Percentiles rank a stretch among this genome's conserved stretches.
phyloP scores from a whole-genome alignment of 2,888 invertebrate genomes.

The Myopa testacea region DNA sequence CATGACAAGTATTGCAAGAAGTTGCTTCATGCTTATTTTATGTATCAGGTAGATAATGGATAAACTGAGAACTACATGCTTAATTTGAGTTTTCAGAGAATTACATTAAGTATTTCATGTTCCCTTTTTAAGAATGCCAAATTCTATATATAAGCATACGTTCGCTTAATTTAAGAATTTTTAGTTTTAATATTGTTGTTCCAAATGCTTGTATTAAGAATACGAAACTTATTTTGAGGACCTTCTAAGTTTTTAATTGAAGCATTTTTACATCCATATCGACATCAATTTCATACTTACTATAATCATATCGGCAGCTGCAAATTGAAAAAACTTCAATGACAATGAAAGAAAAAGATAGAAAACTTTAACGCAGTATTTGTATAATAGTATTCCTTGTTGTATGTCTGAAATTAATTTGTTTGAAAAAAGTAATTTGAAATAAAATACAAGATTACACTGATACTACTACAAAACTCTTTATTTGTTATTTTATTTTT shows the following conservation, averaged over 20 bases:
- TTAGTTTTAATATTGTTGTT: not conserved
- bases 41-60: not conserved
- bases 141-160: not conserved
- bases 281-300: not conserved
- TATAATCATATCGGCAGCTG: not conserved
- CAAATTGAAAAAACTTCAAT: not conserved
- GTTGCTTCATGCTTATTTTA: not conserved
- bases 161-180: not conserved
- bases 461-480: not conserved
- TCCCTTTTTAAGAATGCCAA: not conserved
- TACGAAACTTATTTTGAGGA: too few species aligned
- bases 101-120: not conserved
- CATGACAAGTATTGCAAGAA: not conserved
- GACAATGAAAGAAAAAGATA: not conserved
- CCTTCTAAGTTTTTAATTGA: not conserved
- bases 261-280: not conserved
- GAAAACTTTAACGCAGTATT: not conserved
- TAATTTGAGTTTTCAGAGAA: constrained; percentile 6
- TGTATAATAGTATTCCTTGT: too few species aligned
- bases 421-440: too few species aligned
- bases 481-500: not conserved
- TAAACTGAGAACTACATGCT: constrained; percentile 1
- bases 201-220: too few species aligned
- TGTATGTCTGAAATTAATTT: too few species aligned
- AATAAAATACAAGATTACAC: too few species aligned